Percentiles rank a stretch among this genome's conserved stretches.
Evolutionary conservation across 2,888 invertebrate genomes (phyloP).

Genomic region (Cataglyphis rosenhaueri): DNA sequence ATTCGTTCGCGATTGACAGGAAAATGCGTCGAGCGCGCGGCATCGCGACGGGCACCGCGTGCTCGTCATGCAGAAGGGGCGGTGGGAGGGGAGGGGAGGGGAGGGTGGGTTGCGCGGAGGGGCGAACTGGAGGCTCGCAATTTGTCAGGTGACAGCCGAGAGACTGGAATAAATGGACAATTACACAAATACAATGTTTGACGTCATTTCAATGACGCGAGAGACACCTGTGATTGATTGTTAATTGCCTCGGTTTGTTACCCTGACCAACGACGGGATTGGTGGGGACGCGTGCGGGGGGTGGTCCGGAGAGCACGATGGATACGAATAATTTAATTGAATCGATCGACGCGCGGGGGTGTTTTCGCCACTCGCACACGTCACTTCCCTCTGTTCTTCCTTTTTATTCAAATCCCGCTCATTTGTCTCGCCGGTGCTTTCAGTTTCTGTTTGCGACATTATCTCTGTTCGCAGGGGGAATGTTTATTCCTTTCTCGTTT

Average conservation of each 20-base stretch:
- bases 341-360: constrained; percentile 80
- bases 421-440: constrained; percentile 58
- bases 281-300: constrained; percentile 41
- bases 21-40: constrained; percentile 74
- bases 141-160: constrained; percentile 85
- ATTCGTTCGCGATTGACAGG: constrained; percentile 84
- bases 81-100: constrained; percentile 50
- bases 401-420: constrained; percentile 62
- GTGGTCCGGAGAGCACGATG: constrained; percentile 69
- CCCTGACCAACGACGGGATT: constrained; percentile 75
- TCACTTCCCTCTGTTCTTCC: constrained; percentile 58
- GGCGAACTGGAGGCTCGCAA: constrained; percentile 76
- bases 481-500: constrained; percentile 33
- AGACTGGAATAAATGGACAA: constrained; percentile 85
- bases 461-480: constrained; percentile 15
- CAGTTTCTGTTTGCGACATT: constrained; percentile 50
- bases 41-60: constrained; percentile 58
- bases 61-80: constrained; percentile 51
- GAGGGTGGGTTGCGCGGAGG: constrained; percentile 21
- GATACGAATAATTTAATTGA: constrained; percentile 83
- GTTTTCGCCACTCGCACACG: constrained; percentile 74
- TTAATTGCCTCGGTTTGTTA: constrained; percentile 86
- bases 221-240: constrained; percentile 85
- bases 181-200: constrained; percentile 85
- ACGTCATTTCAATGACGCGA: constrained; percentile 85